Base-by-base conservation (phyloP, 2,888 invertebrate species). In the Drosophila neotestacea region DNA sequence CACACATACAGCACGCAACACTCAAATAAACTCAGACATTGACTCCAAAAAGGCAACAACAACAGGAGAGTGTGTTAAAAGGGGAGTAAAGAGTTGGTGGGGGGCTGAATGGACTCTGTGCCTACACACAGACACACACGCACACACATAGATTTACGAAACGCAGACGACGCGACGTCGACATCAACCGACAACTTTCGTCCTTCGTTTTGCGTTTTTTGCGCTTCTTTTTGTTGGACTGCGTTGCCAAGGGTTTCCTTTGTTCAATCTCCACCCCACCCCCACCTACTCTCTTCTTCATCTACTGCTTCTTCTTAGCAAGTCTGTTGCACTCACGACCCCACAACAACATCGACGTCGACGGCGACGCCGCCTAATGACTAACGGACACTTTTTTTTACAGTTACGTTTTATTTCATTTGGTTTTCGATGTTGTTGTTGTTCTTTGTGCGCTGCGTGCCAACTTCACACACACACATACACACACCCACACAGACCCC, bases 241-340 rank as follows among this genome's bases (percentile, higher is more conserved):
- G 89, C 91, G 90, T 91, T 91, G 90, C 90, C 81, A 91, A 85
- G 90, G 90, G 88, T 91, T 91, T 91, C 82, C 91, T 91, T 91
- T 91, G 91, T 91, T 90, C 79, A 52, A 77, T 58, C 48, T 36
- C 30, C 44, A 1, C 71, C 22, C 50, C 5, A 16, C 27, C 36
- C 47, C 22, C 39, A 28, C 41, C 11, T 11, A 10, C 47, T 4
- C 47, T 13, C 6, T 34, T 16, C 16, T 27, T 22, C 22, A 22
- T 22, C 6, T 7, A 32, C 6, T 32, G 32, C 4, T 16, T 16
- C 36, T 44, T 44, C 65, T 61, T 75, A 68, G 68, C 64, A 82
- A 85, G 81, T 89, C 88, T 88, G 85, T 81, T 88, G 88, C 89
- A 87, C 85, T 88, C 85, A 71, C 83, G 82, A 87, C 88, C 79